Conservation (phyloP, 1,140 invertebrate genomes). For the Drosophila sp. region DNA sequence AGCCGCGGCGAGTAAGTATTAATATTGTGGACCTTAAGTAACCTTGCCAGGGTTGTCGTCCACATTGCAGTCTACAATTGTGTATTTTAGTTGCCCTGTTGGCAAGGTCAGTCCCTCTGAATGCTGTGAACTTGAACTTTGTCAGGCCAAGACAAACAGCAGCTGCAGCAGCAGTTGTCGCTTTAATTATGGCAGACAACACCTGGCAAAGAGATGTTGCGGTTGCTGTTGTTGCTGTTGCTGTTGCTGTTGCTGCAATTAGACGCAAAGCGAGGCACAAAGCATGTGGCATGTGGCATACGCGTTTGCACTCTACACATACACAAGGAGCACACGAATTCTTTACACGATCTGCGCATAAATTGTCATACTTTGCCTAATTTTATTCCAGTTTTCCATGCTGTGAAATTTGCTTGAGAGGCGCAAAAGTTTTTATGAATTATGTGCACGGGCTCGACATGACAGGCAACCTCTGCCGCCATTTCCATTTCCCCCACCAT, state of each 20-base stretch:
- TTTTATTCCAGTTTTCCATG: slow-evolving; percentile 38
- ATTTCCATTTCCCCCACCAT: neutral
- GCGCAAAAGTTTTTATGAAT: slow-evolving; percentile 45
- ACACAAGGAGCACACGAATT: slow-evolving; percentile 25
- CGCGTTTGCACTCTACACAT: neutral
- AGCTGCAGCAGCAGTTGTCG: slow-evolving; percentile 24
- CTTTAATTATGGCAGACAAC: slow-evolving; percentile 61
- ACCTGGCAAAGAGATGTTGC: slow-evolving; percentile 39
- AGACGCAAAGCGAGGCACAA: slow-evolving; percentile 32
- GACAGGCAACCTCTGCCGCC: neutral
- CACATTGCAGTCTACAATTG: slow-evolving; percentile 21
- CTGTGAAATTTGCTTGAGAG: slow-evolving; percentile 33
- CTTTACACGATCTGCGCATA: slow-evolving; percentile 50
- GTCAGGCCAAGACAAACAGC: slow-evolving; percentile 51
- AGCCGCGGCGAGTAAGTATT: slow-evolving; percentile 8
- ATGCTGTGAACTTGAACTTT: slow-evolving; percentile 57
- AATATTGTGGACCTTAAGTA: slow-evolving; percentile 37
- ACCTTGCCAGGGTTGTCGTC: slow-evolving; percentile 24
- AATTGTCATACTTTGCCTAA: slow-evolving; percentile 55
- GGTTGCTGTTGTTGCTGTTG: neutral
- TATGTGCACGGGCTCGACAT: slow-evolving; percentile 25
- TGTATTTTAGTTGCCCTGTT: slow-evolving; percentile 6
- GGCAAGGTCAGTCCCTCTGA: slow-evolving; percentile 1
- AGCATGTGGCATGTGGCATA: slow-evolving; percentile 3
- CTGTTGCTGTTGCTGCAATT: slow-evolving; percentile 31